Conservation (phyloP, 2,797 vertebrate genomes). For the Limosa lapponica region DNA sequence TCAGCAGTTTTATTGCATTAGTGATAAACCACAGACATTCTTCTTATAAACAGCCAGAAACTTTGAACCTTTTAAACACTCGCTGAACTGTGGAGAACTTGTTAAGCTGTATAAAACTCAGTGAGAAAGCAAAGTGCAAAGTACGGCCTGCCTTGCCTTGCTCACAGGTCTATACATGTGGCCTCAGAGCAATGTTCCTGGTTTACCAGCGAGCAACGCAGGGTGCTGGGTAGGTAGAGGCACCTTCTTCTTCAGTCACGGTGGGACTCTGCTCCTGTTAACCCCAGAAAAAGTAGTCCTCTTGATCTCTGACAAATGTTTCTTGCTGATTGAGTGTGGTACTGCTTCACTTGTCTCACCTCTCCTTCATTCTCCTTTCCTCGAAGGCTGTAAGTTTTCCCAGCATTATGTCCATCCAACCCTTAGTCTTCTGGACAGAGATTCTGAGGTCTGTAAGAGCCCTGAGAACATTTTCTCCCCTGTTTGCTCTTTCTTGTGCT, state of each 20-base stretch:
- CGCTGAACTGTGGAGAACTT: background rate
- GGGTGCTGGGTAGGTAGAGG: background rate
- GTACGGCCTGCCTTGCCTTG: background rate
- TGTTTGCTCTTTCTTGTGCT: background rate
- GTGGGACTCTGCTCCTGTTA: background rate
- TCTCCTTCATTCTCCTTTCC: background rate
- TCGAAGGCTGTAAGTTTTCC: background rate
- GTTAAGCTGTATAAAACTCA: conserved; percentile 22
- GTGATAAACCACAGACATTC: conserved; percentile 36
- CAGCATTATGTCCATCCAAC: background rate
- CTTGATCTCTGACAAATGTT: background rate
- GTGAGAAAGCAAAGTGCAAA: conserved; percentile 53
- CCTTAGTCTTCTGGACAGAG: background rate
- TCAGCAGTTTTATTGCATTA: conserved; percentile 29
- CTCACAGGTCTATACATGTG: background rate
- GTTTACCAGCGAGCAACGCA: background rate
- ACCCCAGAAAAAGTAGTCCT: background rate
- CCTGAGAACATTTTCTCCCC: background rate
- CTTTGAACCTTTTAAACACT: conserved; percentile 52
- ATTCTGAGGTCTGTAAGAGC: background rate
- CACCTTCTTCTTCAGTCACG: background rate
- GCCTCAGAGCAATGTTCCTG: background rate
- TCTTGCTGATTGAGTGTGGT: background rate
- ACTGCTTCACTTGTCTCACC: background rate
- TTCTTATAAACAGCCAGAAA: conserved; percentile 35